Evolutionary conservation across 2,888 invertebrate genomes (phyloP).

Genomic region (Stenurella melanura): DNA sequence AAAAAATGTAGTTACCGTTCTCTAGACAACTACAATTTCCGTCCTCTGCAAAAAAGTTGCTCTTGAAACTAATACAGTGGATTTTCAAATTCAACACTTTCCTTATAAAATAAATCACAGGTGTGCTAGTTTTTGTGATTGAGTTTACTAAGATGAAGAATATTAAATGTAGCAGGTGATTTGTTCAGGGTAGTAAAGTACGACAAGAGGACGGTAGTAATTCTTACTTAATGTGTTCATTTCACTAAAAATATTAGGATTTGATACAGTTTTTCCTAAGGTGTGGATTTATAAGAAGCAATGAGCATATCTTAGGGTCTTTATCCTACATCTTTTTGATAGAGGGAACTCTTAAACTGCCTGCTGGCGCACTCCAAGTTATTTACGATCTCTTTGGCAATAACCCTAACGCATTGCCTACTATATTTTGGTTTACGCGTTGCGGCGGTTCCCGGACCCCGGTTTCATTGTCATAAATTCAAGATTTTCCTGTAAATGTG

Average conservation of each 20-base stretch:
- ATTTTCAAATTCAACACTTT: too few relatives aligned
- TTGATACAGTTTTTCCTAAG: slow-evolving; percentile 20
- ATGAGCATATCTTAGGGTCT: slow-evolving; percentile 39
- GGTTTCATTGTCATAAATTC: slow-evolving; percentile 50
- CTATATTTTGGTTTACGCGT: slow-evolving; percentile 50
- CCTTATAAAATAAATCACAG: too few relatives aligned
- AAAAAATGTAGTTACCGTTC: too few relatives aligned
- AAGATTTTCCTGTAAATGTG: slow-evolving; percentile 45
- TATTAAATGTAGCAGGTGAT: too few relatives aligned
- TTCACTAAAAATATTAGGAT: slow-evolving; percentile 32
- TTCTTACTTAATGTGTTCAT: not conserved
- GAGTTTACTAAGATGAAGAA: too few relatives aligned
- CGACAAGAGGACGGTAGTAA: not conserved
- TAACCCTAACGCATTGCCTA: slow-evolving; percentile 53
- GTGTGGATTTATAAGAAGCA: slow-evolving; percentile 39
- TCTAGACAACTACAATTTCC: too few relatives aligned
- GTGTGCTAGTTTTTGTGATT: too few relatives aligned
- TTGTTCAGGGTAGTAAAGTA: not conserved
- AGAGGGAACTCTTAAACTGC: slow-evolving; percentile 36
- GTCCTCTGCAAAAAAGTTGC: too few relatives aligned
- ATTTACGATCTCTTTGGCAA: slow-evolving; percentile 52
- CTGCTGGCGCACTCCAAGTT: slow-evolving; percentile 47
- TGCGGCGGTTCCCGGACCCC: slow-evolving; percentile 42
- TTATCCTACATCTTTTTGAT: slow-evolving; percentile 41
- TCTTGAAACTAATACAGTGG: too few relatives aligned